phyloP scores from a whole-genome alignment of 2,888 invertebrate genomes.

The Spatulosminthurus flaviceps region DNA sequence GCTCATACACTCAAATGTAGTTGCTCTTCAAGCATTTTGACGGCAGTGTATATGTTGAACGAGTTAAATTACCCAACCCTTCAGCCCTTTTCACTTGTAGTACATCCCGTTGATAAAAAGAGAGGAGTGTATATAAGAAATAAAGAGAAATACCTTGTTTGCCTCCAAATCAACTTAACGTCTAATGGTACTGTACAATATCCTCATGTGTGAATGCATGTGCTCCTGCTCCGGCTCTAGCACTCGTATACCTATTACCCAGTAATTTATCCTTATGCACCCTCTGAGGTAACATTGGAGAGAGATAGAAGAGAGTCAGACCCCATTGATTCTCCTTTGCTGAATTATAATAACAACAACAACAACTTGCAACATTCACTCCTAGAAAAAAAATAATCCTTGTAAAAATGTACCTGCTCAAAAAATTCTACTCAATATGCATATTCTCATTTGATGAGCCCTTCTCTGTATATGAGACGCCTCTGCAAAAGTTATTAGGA shows the following conservation, averaged over 20 bases:
- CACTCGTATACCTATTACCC: slow-evolving; percentile 8
- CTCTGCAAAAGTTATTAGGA: background rate
- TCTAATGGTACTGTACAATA: slow-evolving; percentile 21
- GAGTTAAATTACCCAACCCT: slow-evolving; percentile 40
- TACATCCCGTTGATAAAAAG: background rate
- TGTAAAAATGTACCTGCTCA: slow-evolving; percentile 4
- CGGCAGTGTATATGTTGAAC: slow-evolving; percentile 12
- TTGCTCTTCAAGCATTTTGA: slow-evolving; percentile 33
- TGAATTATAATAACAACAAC: slow-evolving; percentile 24
- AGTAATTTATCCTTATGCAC: background rate
- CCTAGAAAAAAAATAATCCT: background rate
- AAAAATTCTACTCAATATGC: background rate
- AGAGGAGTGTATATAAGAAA: background rate
- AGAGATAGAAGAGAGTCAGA: background rate
- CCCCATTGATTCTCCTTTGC: slow-evolving; percentile 34
- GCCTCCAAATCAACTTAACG: background rate
- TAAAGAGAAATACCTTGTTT: slow-evolving; percentile 19
- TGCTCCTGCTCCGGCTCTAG: background rate
- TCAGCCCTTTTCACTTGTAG: background rate
- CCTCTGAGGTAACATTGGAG: background rate
- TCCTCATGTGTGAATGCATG: background rate
- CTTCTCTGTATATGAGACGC: background rate
- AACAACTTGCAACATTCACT: background rate
- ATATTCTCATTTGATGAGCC: background rate
- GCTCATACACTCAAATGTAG: slow-evolving; percentile 21